These are phyloP conservation scores for Pachyuromys duprasi DNA, from an alignment of 2,797 vertebrate genomes.

Conservation along the genomic window DNA sequence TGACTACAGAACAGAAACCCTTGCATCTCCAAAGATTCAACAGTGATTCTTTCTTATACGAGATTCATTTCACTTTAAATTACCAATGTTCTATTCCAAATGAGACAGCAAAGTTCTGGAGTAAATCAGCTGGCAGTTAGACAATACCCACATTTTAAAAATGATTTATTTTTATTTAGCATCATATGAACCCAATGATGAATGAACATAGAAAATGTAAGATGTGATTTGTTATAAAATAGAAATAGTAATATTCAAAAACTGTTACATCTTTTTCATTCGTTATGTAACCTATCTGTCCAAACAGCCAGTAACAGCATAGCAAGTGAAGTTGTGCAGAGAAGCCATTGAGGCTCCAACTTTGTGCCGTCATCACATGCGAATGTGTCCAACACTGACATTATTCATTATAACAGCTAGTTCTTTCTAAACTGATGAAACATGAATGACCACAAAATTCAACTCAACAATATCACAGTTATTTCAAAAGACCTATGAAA, in stretches of 20 bases:
- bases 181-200: constrained; percentile 45
- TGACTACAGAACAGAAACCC: background rate
- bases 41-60: constrained; percentile 69
- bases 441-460: constrained; percentile 25
- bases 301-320: constrained; percentile 20
- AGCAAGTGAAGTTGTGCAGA: constrained; percentile 13
- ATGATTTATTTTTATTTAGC: constrained; percentile 64
- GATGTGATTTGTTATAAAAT: constrained; percentile 51
- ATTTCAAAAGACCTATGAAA: constrained; percentile 40
- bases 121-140: constrained; percentile 73
- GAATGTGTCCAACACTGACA: constrained; percentile 6
- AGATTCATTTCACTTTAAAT: constrained; percentile 73
- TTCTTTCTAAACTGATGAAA: background rate
- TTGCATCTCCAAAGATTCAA: constrained; percentile 62
- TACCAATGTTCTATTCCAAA: constrained; percentile 68
- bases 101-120: constrained; percentile 65
- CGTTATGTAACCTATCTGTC: background rate
- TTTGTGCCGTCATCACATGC: background rate
- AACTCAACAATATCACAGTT: background rate
- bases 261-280: background rate
- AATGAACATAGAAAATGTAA: constrained; percentile 28
- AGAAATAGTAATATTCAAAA: constrained; percentile 27
- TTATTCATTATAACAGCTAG: background rate
- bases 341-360: background rate
- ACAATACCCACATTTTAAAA: constrained; percentile 49